A percentile compares a stretch with the other conserved stretches of the same genome.
phyloP scores from a whole-genome alignment of 2,888 invertebrate genomes.

The Eilema caniola region DNA sequence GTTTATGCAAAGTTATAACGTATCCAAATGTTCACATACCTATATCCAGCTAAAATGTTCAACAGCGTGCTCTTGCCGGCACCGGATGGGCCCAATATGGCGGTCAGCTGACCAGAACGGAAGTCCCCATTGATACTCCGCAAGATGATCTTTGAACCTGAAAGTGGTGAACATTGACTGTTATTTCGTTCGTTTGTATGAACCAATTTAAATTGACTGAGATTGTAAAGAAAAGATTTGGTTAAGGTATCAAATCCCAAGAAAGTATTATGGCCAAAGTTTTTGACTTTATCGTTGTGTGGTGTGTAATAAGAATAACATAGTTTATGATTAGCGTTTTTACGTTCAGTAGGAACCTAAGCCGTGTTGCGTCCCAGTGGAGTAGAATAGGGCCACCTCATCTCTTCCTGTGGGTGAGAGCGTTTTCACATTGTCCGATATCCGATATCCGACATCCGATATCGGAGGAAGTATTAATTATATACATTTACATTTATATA shows the following conservation, averaged over 20 bases:
- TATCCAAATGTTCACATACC: slow-evolving; percentile 86
- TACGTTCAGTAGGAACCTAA: no score
- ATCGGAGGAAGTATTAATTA: no score
- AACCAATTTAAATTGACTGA: neutral
- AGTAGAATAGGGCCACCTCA: no score
- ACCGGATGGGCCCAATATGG: slow-evolving; percentile 97
- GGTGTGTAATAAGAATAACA: no score
- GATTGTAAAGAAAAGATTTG: neutral
- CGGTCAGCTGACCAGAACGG: slow-evolving; percentile 94
- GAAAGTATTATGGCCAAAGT: neutral
- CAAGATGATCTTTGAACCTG: slow-evolving; percentile 93
- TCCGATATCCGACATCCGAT: no score
- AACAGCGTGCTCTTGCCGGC: slow-evolving; percentile 96
- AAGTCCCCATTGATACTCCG: slow-evolving; percentile 94
- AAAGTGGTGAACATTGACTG: slow-evolving; percentile 52
- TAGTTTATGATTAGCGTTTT: no score
- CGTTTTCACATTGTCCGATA: no score
- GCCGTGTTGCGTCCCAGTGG: no score
- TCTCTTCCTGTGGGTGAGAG: no score
- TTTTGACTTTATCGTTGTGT: no score
- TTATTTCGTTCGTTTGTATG: neutral
- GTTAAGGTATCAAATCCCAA: neutral
- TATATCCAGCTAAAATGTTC: slow-evolving; percentile 96
- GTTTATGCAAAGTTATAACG: neutral
- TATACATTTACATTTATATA: no score